Conservation (phyloP, 2,888 invertebrate genomes). For the Hipparchia sbordonii region DNA sequence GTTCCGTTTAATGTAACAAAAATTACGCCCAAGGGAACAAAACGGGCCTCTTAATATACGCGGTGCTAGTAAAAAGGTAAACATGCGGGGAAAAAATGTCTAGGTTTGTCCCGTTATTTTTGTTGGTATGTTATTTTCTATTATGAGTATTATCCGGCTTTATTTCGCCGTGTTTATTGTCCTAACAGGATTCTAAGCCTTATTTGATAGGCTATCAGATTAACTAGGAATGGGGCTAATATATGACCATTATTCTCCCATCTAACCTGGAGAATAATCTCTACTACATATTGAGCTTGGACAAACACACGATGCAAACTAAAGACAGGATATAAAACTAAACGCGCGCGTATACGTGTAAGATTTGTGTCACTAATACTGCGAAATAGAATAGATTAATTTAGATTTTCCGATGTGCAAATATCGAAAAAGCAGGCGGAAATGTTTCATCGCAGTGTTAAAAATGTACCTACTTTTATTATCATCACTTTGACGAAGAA, state of each 20-base stretch:
- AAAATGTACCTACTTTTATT: too few relatives aligned
- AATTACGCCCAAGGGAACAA: conserved; percentile 33
- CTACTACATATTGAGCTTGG: neutral
- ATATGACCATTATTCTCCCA: neutral
- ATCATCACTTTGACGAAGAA: too few relatives aligned
- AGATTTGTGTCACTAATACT: too few relatives aligned
- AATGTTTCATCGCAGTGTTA: too few relatives aligned
- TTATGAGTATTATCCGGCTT: conserved; percentile 10
- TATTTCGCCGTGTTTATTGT: conserved; percentile 1
- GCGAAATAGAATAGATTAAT: too few relatives aligned
- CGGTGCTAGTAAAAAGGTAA: conserved; percentile 22
- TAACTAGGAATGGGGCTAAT: neutral
- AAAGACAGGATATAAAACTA: too few relatives aligned
- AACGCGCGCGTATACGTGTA: too few relatives aligned
- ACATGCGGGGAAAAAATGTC: conserved; percentile 3
- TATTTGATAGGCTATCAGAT: conserved; percentile 8
- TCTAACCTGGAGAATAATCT: neutral
- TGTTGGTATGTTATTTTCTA: conserved; percentile 3
- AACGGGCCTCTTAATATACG: conserved; percentile 19
- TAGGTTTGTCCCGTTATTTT: neutral
- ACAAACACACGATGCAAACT: neutral
- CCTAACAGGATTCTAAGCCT: neutral
- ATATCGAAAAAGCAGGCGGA: too few relatives aligned
- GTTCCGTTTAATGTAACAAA: conserved; percentile 39
- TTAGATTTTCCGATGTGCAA: too few relatives aligned